Evolutionary conservation across 2,797 vertebrate species (phyloP), one percentile per base, ranked within the genome.

Genomic region (Urocyon cinereoargenteus): DNA sequence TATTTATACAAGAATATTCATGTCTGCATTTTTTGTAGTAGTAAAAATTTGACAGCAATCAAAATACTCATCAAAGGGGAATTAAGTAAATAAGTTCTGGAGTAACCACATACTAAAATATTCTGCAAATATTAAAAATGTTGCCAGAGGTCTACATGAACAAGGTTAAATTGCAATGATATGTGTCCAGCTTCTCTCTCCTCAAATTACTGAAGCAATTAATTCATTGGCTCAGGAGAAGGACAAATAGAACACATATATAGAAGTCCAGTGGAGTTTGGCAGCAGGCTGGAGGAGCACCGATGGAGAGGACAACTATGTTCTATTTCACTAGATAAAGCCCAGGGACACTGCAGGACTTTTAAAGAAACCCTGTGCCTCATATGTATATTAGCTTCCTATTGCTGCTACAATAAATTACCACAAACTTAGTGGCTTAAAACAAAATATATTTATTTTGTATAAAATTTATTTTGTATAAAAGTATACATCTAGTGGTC

Each of bases 61-160:
- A 94, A 96, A 94, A 73, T 61, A 10, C 21, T 57, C 70, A 85
- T 84, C 28, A 79, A 89, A 95, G 83, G 34, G 14, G n/a, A 86
- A 95, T 81, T 70, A 70, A 15, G 28, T 79, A 61, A 93, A 82
- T 85, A 64, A 66, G 70, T 90, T 91, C 59, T 94, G 6, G 55
- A 64, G 15, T 83, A 57, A 55, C 2, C 14, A 59, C 13, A 24
- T 34, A 83, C 26, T 66, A n/a, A 57, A 73, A 73, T 75, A 91
- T 83, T 96, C 51, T 82, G 2, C 19, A 62, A 45, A 59, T 36
- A 78, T 88, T 95, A 73, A 95, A 93, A 91, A 70, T 70, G 7
- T 64, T 64, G 31, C 36, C 70, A 15, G 40, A 53, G 14, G 31
- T 79, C 26, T 64, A 36, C 24, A 45, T 61, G 66, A 83, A 86